A percentile compares a stretch with the other conserved stretches of the same genome.
Evolutionary conservation across 2,797 vertebrate species (phyloP).

Genomic region (Myripristis jacobus): DNA sequence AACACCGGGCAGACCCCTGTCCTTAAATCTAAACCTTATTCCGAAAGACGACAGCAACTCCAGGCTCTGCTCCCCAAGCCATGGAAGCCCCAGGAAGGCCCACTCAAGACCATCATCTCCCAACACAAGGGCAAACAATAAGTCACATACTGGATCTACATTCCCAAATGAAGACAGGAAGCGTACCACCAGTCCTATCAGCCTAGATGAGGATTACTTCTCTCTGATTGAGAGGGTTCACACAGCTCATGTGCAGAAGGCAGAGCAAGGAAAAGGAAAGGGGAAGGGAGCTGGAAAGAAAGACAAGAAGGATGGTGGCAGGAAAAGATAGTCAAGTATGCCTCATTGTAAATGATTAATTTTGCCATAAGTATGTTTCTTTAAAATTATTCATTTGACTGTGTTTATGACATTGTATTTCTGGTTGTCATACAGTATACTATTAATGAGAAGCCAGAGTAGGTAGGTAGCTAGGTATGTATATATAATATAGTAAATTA

Average conservation of each 20-base stretch:
- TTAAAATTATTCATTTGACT: neutral
- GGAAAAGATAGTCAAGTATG: constrained; percentile 52
- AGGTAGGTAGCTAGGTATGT: too few relatives aligned
- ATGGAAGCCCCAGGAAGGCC: constrained; percentile 55
- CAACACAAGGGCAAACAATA: constrained; percentile 20
- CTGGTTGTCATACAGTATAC: constrained; percentile 18
- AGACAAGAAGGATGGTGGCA: constrained; percentile 63
- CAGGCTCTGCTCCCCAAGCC: constrained; percentile 55
- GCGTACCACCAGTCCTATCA: constrained; percentile 34
- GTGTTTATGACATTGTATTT: constrained; percentile 16
- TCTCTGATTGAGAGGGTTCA: constrained; percentile 80
- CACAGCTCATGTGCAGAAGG: constrained; percentile 66
- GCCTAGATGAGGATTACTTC: constrained; percentile 74
- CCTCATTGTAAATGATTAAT: neutral
- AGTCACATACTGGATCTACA: neutral
- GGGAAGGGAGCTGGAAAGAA: constrained; percentile 66
- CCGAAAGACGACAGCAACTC: constrained; percentile 60
- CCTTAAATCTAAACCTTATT: constrained; percentile 74
- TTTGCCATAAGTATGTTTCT: neutral
- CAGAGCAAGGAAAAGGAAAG: constrained; percentile 55
- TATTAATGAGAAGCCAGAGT: constrained; percentile 4
- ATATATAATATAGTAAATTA: too few relatives aligned
- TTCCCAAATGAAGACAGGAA: constrained; percentile 24
- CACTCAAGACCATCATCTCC: constrained; percentile 63
- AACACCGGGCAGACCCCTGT: constrained; percentile 64